Percentiles rank a stretch among this genome's conserved stretches.
phyloP scores from a whole-genome alignment of 2,113 vertebrate species.

The Bubo bubo region DNA sequence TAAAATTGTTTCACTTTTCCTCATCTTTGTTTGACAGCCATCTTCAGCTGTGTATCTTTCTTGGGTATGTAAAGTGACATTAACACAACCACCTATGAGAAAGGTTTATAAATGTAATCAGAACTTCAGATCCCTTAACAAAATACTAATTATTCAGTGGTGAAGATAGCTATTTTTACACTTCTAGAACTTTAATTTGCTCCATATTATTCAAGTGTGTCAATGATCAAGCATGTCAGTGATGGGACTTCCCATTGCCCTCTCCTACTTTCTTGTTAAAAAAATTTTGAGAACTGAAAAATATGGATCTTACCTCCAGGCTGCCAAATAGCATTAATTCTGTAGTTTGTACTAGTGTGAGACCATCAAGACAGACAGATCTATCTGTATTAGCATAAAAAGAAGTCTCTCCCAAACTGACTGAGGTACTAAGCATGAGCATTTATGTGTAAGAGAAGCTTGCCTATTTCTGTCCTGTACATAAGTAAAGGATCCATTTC shows the following conservation, averaged over 20 bases:
- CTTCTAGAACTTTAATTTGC: not conserved
- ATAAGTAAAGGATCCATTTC: not conserved
- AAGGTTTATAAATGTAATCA: not conserved
- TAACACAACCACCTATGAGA: not conserved
- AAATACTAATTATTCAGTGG: not conserved
- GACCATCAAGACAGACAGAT: not conserved
- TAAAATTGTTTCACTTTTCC: not conserved
- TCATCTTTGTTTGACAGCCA: not conserved
- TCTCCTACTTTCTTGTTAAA: not conserved
- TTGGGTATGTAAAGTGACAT: not conserved
- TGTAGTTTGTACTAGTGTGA: not conserved
- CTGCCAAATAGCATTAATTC: not conserved
- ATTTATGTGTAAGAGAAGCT: not conserved
- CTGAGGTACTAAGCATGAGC: not conserved
- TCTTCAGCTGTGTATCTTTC: not conserved
- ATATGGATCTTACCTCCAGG: not conserved
- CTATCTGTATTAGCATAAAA: rapidly evolving
- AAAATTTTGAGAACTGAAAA: not conserved
- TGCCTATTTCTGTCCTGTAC: not conserved
- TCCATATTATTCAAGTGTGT: not conserved
- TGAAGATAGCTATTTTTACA: not conserved
- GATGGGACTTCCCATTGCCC: not conserved
- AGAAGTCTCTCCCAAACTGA: not conserved
- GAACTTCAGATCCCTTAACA: not conserved
- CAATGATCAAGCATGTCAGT: not conserved